Evolutionary conservation across 1,140 invertebrate species (phyloP), one percentile per base, ranked within the genome.

Genomic region (Globodera ellingtonae): DNA sequence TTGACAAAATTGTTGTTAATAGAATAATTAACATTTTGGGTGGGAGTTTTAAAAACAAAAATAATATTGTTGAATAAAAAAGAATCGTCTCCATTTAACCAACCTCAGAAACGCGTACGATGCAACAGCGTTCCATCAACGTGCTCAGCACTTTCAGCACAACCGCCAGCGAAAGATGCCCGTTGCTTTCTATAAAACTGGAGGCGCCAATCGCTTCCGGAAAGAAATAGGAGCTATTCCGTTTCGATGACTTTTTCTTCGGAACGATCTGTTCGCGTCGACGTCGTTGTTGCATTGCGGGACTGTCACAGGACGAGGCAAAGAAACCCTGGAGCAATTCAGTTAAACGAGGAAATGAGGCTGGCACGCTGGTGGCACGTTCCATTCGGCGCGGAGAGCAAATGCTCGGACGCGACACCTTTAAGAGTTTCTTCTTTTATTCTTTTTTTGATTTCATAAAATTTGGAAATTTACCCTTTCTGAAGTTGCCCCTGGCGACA

Each of bases 181-280:
- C 97, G 86, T 98, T 95, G 86, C 94, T 93, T 48, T 95, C 97
- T 48, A 98, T 97, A 85, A 98, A 99, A 89, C 93, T 93, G 18
- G 93, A 90, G 0, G 95, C 95, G 0, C 96, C 97, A 0, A 95
- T 92, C 2, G 94, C 95, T 91, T 97, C 70, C 9, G 74, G 7
- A 48, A 79, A 79, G 47, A 78, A 79, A 44, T 79, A 44, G 9
- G 78, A 72, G 67, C 24, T 66, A 13, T 74, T 62, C 10, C 52
- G 70, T 44, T 18, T 62, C 18, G 56, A 6, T 18, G 35, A 6
- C n/a, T 8, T 50, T 75, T 46, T 75, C 9, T 69, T 46, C 21
- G 35, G 73, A 10, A 13, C 73, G n/a, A 3, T 46, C 18, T 59
- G 73, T 46, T 75, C 56, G 56, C 18, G 56, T 6, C 56, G 56